Percentiles rank a stretch among this genome's conserved stretches.
phyloP scores from a whole-genome alignment of 2,888 invertebrate genomes.

The Temnothorax ravouxi region DNA sequence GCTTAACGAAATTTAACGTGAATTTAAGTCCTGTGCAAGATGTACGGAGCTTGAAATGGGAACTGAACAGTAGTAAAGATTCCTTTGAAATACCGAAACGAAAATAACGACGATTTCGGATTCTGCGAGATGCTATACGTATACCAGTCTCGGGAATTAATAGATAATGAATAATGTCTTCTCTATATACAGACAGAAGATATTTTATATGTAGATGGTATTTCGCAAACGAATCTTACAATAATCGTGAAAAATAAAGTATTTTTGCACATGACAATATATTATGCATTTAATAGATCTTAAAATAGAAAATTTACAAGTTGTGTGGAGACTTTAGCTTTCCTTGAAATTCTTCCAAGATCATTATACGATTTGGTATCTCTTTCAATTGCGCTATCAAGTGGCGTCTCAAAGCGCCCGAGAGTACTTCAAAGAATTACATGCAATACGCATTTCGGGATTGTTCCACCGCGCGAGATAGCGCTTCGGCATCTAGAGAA shows the following conservation, averaged over 20 bases:
- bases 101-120: slow-evolving; percentile 2
- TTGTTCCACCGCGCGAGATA: slow-evolving; percentile 10
- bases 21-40: slow-evolving; percentile 68
- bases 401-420: not conserved
- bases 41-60: not conserved
- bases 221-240: not conserved
- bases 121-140: not conserved
- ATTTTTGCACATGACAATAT: not conserved
- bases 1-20: slow-evolving; percentile 81
- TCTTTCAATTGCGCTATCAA: not conserved
- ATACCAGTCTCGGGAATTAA: not conserved
- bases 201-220: too few relatives aligned
- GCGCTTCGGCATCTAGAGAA: slow-evolving; percentile 24
- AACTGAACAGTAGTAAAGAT: not conserved
- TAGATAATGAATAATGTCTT: not conserved
- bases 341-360: not conserved
- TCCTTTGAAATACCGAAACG: slow-evolving; percentile 24
- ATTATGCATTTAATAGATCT: not conserved
- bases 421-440: slow-evolving; percentile 48
- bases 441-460: slow-evolving; percentile 43
- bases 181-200: not conserved
- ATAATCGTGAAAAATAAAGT: not conserved
- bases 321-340: not conserved
- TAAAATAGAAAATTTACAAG: not conserved
- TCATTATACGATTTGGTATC: slow-evolving; percentile 1